Base-by-base conservation (phyloP, 2,888 invertebrate species). In the Ichneumon xanthorius region DNA sequence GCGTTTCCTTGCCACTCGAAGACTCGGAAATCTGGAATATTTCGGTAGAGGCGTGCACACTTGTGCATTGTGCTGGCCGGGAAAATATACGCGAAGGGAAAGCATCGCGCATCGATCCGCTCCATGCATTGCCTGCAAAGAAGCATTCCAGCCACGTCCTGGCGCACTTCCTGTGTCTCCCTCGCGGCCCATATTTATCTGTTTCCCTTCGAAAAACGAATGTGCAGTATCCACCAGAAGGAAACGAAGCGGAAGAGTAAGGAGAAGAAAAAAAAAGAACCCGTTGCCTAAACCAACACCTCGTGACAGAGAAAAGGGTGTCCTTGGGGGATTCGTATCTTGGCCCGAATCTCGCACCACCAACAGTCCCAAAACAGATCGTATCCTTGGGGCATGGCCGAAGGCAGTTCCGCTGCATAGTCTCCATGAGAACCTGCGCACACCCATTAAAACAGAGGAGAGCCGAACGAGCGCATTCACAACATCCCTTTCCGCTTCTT, bases 261-360 rank as follows among this genome's bases (percentile, higher is more conserved):
- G 33, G 22, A 61, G 61, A 33, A 6, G 68, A 80, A 58, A 76
- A 86, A 81, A 81, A 55, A 73, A 80, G 75, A 89, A 91, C 90
- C 90, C 92, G 91, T 92, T 92, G 90, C 90, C 91, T 90, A 90
- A 91, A 91, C 87, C 88, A 92, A 91, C 91, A 90, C 88, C 90
- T 90, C 87, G 70, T 48, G 87, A 81, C 87, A 79, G 88, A 90
- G 73, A 89, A 88, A 89, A 87, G 89, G 88, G 88, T 89, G 88
- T 88, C 89, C 90, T 85, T 87, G 86, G 77, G 86, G 82, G 89
- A 89, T 87, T 77, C 85, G 80, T 90, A 91, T 92, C 90, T 88
- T 83, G 84, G 88, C 81, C 82, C 61, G 88, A 89, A 90, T 91
- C 91, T 90, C 88, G 77, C 55, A 80, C 68, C 87, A 84, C 84